These are phyloP conservation scores for Rhinolophus sinicus DNA, from an alignment of 2,113 vertebrate species.

Conservation along the genomic window DNA sequence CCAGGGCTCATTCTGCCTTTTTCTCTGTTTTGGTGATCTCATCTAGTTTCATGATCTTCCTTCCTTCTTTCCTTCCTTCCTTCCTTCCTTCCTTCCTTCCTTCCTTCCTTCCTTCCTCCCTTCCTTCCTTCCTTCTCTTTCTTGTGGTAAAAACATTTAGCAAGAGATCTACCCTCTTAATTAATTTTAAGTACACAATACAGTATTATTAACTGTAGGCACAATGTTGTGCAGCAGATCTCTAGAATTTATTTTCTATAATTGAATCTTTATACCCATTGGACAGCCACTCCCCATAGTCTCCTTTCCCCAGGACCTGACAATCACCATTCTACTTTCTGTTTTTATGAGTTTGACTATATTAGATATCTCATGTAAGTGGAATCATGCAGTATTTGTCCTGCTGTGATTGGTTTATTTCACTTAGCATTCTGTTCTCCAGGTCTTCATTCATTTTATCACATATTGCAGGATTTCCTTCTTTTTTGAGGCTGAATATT, in stretches of 20 bases:
- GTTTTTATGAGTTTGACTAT: background rate
- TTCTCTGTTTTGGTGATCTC: background rate
- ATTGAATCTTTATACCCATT: background rate
- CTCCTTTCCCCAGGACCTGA: background rate
- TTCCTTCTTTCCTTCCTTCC: accelerated
- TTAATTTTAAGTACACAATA: background rate
- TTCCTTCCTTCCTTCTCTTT: background rate
- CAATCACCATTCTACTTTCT: background rate
- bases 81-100: background rate
- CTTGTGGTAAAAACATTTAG: background rate
- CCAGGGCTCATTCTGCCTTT: background rate
- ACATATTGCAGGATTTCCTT: background rate
- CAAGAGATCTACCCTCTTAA: background rate
- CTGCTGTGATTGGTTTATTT: background rate
- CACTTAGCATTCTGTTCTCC: background rate
- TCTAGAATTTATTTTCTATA: background rate
- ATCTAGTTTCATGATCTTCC: background rate
- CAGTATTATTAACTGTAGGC: background rate
- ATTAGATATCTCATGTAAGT: background rate
- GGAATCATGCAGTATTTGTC: background rate
- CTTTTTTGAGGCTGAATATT: background rate
- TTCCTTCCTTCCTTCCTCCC: accelerated
- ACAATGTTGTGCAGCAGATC: background rate
- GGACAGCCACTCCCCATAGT: background rate
- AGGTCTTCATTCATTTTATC: background rate